Evolutionary conservation across 2,888 invertebrate species (phyloP).

Genomic region (Hirtodrosophila duncani): DNA sequence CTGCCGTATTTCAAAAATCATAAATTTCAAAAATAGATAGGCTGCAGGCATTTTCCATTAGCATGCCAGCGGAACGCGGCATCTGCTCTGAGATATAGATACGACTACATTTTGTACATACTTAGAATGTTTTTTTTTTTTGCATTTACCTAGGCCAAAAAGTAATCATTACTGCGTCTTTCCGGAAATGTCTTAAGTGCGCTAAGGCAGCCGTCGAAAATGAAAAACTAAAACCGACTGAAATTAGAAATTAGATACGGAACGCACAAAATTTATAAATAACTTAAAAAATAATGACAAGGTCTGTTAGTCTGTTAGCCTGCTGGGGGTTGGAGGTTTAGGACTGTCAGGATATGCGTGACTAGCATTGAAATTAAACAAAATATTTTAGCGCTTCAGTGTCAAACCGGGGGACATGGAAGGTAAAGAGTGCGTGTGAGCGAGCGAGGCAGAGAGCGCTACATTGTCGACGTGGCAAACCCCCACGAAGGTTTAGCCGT

Average conservation of each 20-base stretch:
- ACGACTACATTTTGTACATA: slow-evolving; percentile 12
- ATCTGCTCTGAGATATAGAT: neutral
- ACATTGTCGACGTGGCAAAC: slow-evolving; percentile 38
- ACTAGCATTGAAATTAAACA: slow-evolving; percentile 67
- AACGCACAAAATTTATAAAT: slow-evolving; percentile 50
- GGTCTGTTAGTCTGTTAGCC: neutral
- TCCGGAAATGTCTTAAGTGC: slow-evolving; percentile 15
- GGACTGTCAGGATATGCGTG: slow-evolving; percentile 65
- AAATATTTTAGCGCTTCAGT: slow-evolving; percentile 46
- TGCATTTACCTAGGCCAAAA: slow-evolving; percentile 8
- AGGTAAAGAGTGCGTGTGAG: neutral
- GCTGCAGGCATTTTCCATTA: slow-evolving; percentile 14
- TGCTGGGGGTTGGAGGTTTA: neutral
- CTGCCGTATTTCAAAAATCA: slow-evolving; percentile 28
- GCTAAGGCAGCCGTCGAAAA: slow-evolving; percentile 4
- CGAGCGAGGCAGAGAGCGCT: neutral
- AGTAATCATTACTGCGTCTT: slow-evolving; percentile 20
- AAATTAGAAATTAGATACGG: slow-evolving; percentile 22
- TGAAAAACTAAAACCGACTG: neutral
- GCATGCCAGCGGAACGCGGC: no score
- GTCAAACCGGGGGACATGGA: slow-evolving; percentile 53
- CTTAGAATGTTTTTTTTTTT: slow-evolving; percentile 10
- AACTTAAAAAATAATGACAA: slow-evolving; percentile 42
- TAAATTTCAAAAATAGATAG: slow-evolving; percentile 25
- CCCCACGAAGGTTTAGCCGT: no score